A percentile compares a stretch with the other conserved stretches of the same genome.
Conservation (phyloP, 2,797 vertebrate genomes). For the Typhlichthys eigenmanni region DNA sequence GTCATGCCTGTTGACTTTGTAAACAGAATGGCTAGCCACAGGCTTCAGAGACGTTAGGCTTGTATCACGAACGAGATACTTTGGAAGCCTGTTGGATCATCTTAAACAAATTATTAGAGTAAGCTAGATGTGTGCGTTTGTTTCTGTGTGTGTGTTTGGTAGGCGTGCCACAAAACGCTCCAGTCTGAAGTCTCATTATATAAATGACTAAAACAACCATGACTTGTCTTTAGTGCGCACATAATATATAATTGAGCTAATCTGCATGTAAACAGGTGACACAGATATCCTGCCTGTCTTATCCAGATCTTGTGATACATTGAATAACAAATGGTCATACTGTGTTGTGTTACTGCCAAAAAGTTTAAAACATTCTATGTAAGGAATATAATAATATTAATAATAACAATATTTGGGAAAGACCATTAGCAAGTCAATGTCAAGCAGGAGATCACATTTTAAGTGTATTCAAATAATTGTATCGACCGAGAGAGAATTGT, state of each 20-base stretch:
- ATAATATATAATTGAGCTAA: too few relatives aligned
- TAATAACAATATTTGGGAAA: too few relatives aligned
- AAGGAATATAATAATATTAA: too few relatives aligned
- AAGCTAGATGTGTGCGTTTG: neutral
- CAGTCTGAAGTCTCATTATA: neutral
- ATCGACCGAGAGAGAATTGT: too few relatives aligned
- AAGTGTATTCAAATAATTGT: too few relatives aligned
- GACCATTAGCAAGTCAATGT: too few relatives aligned
- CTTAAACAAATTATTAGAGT: conserved; percentile 22
- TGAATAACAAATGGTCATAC: conserved; percentile 22
- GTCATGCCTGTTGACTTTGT: conserved; percentile 42
- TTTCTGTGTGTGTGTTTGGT: neutral
- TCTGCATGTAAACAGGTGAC: too few relatives aligned
- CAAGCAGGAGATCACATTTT: too few relatives aligned
- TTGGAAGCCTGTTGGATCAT: conserved; percentile 21
- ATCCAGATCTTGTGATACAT: conserved; percentile 32
- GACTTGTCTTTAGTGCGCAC: too few relatives aligned
- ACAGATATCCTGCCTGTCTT: conserved; percentile 19
- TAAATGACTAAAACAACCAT: too few relatives aligned
- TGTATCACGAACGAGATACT: conserved; percentile 14
- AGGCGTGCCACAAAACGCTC: conserved; percentile 2
- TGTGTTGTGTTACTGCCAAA: conserved; percentile 11
- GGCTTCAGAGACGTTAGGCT: neutral
- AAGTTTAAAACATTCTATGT: neutral
- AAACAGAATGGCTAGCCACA: conserved; percentile 34